Percentiles rank a stretch among this genome's conserved stretches.
These are phyloP conservation scores for Sarcophaga peregrina DNA, from an alignment of 1,140 invertebrate genomes.

Conservation along the genomic window DNA sequence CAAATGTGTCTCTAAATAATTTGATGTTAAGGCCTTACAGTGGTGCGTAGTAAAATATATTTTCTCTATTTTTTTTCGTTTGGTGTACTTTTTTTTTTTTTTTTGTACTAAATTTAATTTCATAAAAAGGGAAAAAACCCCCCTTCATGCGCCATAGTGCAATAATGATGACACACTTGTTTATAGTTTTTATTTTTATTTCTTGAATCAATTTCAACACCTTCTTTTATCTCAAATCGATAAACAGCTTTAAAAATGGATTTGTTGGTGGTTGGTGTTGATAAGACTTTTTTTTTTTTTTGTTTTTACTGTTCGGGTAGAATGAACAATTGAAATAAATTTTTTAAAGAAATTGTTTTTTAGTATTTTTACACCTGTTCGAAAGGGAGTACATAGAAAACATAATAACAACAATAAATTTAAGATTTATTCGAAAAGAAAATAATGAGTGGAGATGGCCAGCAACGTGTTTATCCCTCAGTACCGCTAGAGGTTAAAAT, in stretches of 20 bases:
- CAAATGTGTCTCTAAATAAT: too few species aligned
- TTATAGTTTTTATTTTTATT: neutral
- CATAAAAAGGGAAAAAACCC: too few species aligned
- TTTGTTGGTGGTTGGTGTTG: slow-evolving; percentile 7
- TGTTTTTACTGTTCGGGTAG: neutral
- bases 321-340: slow-evolving; percentile 1
- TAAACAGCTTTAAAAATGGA: slow-evolving; percentile 36
- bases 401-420: neutral
- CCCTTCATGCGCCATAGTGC: too few species aligned
- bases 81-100: too few species aligned
- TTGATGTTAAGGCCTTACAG: too few species aligned
- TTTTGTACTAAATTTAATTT: too few species aligned
- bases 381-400: neutral
- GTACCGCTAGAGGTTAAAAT: slow-evolving; percentile 50
- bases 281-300: neutral
- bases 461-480: slow-evolving; percentile 55
- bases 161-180: neutral
- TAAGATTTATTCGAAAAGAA: neutral
- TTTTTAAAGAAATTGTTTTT: neutral
- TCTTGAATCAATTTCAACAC: neutral
- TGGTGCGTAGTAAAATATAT: too few species aligned
- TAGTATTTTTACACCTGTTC: neutral
- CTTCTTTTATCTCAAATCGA: slow-evolving; percentile 19
- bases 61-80: too few species aligned
- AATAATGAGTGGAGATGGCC: slow-evolving; percentile 37